These are phyloP conservation scores for Micromys minutus DNA, from an alignment of 2,113 vertebrate species.

Conservation along the genomic window DNA sequence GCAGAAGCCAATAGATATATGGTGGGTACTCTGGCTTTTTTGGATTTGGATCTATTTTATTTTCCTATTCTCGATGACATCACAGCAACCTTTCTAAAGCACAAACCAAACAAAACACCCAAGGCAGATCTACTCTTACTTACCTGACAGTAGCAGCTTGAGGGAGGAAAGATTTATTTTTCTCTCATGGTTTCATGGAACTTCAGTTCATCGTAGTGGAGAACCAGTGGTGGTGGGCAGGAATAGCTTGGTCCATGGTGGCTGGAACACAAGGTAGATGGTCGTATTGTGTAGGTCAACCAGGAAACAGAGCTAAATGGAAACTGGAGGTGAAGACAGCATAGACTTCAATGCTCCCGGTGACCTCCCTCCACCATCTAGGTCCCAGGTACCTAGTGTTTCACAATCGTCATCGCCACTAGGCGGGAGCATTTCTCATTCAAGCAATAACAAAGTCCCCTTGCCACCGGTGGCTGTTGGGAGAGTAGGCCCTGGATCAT, in stretches of 20 bases:
- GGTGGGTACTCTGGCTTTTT: conserved; percentile 1
- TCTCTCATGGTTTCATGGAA: background rate
- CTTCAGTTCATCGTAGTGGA: background rate
- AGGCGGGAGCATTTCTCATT: background rate
- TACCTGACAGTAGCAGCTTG: background rate
- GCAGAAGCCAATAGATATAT: conserved; percentile 24
- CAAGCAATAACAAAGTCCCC: background rate
- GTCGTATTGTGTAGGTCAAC: background rate
- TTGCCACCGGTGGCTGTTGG: background rate
- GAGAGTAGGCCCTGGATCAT: background rate
- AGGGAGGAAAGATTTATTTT: background rate
- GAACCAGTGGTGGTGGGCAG: background rate
- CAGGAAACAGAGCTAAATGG: background rate
- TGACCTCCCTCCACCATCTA: background rate
- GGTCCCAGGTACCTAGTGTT: background rate
- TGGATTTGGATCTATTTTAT: background rate
- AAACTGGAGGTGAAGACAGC: background rate
- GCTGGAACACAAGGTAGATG: background rate
- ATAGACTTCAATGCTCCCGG: background rate
- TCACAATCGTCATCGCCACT: background rate
- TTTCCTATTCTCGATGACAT: background rate
- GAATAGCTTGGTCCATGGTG: background rate
- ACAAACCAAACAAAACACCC: background rate
- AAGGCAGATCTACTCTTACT: background rate
- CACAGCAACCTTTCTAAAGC: background rate